phyloP scores from a whole-genome alignment of 2,888 invertebrate species.

The Machimus atricapillus region DNA sequence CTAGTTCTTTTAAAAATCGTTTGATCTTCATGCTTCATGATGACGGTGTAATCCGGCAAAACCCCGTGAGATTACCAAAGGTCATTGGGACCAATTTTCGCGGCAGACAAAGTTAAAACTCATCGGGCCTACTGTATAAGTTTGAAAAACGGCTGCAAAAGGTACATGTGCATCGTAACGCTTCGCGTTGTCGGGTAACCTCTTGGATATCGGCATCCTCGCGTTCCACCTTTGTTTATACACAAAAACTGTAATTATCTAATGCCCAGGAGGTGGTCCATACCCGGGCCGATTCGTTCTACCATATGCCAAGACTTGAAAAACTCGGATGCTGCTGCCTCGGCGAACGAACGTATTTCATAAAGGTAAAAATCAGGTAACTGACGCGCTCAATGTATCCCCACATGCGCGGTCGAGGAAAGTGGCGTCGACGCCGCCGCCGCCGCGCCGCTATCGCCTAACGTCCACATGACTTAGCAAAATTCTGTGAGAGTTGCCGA shows the following conservation, averaged over 20 bases:
- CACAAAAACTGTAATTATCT: slow-evolving; percentile 52
- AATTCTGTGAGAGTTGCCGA: slow-evolving; percentile 38
- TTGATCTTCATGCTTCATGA: neutral
- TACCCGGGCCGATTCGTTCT: slow-evolving; percentile 37
- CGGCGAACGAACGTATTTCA: neutral
- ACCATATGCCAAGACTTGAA: slow-evolving; percentile 36
- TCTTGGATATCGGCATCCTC: slow-evolving; percentile 25
- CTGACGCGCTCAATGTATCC: neutral
- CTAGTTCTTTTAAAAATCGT: neutral
- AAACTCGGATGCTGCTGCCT: slow-evolving; percentile 14
- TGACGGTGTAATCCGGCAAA: neutral
- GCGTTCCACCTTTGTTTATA: slow-evolving; percentile 39
- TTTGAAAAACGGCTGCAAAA: neutral
- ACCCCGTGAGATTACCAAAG: neutral
- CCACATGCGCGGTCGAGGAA: neutral
- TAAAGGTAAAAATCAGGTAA: neutral
- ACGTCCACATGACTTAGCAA: slow-evolving; percentile 44
- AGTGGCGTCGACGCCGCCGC: slow-evolving; percentile 32
- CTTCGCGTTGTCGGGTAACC: neutral
- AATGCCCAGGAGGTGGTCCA: slow-evolving; percentile 51
- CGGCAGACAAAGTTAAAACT: slow-evolving; percentile 6
- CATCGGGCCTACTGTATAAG: slow-evolving; percentile 12
- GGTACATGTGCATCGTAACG: neutral
- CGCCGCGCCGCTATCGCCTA: slow-evolving; percentile 26
- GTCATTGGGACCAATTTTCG: neutral